phyloP scores from a whole-genome alignment of 2,113 vertebrate genomes.

The Dasypus novemcinctus region DNA sequence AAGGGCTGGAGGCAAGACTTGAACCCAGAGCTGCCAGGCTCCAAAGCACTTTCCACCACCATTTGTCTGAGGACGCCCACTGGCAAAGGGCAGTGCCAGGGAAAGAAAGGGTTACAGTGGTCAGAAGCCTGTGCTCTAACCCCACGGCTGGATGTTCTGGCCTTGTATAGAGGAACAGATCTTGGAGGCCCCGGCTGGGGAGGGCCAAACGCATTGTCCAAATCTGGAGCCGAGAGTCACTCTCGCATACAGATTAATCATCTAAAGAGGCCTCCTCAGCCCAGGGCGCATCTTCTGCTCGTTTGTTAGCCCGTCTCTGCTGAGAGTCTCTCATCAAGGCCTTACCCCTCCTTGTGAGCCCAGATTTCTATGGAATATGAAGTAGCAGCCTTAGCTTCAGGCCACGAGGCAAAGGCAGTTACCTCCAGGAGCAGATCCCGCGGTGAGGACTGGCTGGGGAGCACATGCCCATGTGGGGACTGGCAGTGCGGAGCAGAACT shows the following conservation, averaged over 20 bases:
- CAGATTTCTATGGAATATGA: constrained; percentile 28
- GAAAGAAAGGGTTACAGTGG: neutral
- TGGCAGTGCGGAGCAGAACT: neutral
- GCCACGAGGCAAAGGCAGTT: neutral
- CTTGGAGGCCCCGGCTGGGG: neutral
- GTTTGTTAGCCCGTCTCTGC: constrained; percentile 47
- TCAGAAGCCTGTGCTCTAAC: neutral
- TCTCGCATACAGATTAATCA: constrained; percentile 8
- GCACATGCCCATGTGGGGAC: neutral
- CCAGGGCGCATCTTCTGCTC: constrained; percentile 66
- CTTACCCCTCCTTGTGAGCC: constrained; percentile 62
- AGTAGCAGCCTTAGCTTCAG: constrained; percentile 62
- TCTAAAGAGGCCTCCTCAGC: constrained; percentile 62
- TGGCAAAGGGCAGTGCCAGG: neutral
- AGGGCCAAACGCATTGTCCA: neutral
- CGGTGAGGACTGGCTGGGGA: constrained; percentile 60
- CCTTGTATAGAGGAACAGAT: neutral
- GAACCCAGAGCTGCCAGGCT: neutral
- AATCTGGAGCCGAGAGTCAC: neutral
- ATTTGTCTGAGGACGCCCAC: too few species aligned
- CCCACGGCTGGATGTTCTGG: neutral
- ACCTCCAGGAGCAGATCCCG: constrained; percentile 48
- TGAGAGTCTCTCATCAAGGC: constrained; percentile 23
- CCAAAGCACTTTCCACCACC: neutral
- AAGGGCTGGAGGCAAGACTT: neutral